Percentiles rank a stretch among this genome's conserved stretches.
These are phyloP conservation scores for Ophonus ardosiacus DNA, from an alignment of 2,888 invertebrate species.

Conservation along the genomic window DNA sequence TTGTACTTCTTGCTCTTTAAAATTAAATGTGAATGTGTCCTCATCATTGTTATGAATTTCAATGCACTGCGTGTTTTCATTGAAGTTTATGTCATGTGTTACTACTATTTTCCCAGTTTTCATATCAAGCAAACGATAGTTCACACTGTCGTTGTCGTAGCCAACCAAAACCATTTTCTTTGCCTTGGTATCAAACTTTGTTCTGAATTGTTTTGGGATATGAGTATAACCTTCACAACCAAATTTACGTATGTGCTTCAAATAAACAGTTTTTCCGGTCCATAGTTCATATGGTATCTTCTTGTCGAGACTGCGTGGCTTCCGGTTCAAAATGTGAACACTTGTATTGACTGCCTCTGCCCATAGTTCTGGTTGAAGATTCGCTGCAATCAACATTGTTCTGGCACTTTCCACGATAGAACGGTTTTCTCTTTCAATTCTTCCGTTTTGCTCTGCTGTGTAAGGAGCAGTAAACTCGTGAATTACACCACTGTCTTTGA, in stretches of 20 bases:
- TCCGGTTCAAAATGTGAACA: slow-evolving; percentile 68
- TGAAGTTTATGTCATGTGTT: no score
- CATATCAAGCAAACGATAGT: slow-evolving; percentile 67
- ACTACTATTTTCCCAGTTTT: slow-evolving; percentile 54
- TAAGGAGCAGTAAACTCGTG: slow-evolving; percentile 66
- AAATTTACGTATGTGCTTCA: background rate
- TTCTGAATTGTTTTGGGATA: slow-evolving; percentile 47
- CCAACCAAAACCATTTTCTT: no score
- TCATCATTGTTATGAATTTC: slow-evolving; percentile 47
- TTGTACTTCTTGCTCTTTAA: background rate
- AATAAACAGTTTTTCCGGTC: background rate
- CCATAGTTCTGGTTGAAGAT: slow-evolving; percentile 67
- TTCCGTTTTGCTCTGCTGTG: slow-evolving; percentile 69
- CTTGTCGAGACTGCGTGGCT: background rate
- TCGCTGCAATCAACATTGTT: no score
- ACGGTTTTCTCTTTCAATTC: slow-evolving; percentile 69
- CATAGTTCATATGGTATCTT: slow-evolving; percentile 36
- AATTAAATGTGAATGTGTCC: background rate
- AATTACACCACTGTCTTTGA: slow-evolving; percentile 66
- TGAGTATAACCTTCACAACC: slow-evolving; percentile 57
- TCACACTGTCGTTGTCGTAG: slow-evolving; percentile 52
- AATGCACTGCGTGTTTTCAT: no score
- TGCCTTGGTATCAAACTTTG: slow-evolving; percentile 10
- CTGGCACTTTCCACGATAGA: slow-evolving; percentile 66
- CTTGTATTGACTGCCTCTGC: slow-evolving; percentile 70